Base-by-base conservation (phyloP, 1,140 invertebrate species). In the Musca vetustissima region DNA sequence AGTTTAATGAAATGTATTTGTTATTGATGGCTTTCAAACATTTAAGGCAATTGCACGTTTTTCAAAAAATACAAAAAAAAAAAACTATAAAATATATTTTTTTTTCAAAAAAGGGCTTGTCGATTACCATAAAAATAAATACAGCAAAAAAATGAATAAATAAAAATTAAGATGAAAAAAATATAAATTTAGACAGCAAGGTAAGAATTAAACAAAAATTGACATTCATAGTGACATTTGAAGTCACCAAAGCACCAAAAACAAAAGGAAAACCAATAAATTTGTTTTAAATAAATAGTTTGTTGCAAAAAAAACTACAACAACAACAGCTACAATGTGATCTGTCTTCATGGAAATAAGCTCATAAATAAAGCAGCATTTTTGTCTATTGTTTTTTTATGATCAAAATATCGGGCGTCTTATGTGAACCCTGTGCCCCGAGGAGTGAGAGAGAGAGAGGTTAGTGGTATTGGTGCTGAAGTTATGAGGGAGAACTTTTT, bases 221-320 rank as follows among this genome's bases (percentile, higher is more conserved):
- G 57, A 61, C 57, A 61, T 61, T 61, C 57, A 61, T 61, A 43
- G 57, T 61, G 57, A 61, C 57, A 61, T 61, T 61, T 61, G 57
- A 61, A 61, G 15, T 59, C 55, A 59, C 55, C 13, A 43, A 36
- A 21, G 17, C n/a, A 4, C 15, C 4, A 59, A 59, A 59, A 32
- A 32, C 4, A 36, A 61, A 43, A 43, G 36, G 36, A 36, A 43
- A 61, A n/a, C n/a, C 57, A 43, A 61, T 61, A 36, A 61, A 61
- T 36, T 36, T 36, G 25, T 59, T 52, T 49, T 19, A 19, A 52
- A 52, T 61, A 36, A 61, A 61, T 17, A 61, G 17, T 61, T 59
- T 43, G 17, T 17, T 28, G 28, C 28, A 28, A n/a, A n/a, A n/a
- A n/a, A n/a, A n/a, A n/a, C n/a, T n/a, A n/a, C n/a, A n/a, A n/a